Percentiles rank a stretch among this genome's conserved stretches.
These are phyloP conservation scores for Numida meleagris DNA, from an alignment of 2,113 vertebrate species.

Conservation along the genomic window DNA sequence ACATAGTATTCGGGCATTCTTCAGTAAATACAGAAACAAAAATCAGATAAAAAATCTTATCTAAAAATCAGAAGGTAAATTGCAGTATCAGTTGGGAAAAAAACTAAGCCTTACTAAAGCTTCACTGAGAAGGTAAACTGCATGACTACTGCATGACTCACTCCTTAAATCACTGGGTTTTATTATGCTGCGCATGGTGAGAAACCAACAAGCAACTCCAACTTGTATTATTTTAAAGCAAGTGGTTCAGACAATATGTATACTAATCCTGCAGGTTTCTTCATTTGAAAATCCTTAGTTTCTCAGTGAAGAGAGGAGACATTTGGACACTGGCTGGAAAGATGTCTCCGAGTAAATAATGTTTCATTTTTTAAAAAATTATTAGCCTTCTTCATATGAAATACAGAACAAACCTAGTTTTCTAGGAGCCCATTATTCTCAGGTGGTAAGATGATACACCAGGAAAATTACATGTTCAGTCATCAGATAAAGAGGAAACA, in stretches of 20 bases:
- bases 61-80: not conserved
- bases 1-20: not conserved
- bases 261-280: not conserved
- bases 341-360: not conserved
- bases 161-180: not conserved
- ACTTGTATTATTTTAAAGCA: not conserved
- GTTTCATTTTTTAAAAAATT: too few species aligned
- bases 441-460: not conserved
- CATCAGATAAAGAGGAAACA: not conserved
- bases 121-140: not conserved
- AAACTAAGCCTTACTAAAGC: not conserved
- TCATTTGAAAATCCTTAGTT: not conserved
- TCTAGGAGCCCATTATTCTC: not conserved
- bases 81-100: not conserved
- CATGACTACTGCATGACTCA: not conserved
- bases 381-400: too few species aligned
- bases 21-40: not conserved
- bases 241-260: not conserved
- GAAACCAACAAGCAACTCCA: not conserved
- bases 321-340: not conserved
- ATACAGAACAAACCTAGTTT: not conserved
- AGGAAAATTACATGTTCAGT: not conserved
- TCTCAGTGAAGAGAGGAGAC: not conserved
- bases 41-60: not conserved
- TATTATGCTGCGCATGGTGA: not conserved